Conservation (phyloP, 1,140 invertebrate species). For the Branchinecta lynchi region DNA sequence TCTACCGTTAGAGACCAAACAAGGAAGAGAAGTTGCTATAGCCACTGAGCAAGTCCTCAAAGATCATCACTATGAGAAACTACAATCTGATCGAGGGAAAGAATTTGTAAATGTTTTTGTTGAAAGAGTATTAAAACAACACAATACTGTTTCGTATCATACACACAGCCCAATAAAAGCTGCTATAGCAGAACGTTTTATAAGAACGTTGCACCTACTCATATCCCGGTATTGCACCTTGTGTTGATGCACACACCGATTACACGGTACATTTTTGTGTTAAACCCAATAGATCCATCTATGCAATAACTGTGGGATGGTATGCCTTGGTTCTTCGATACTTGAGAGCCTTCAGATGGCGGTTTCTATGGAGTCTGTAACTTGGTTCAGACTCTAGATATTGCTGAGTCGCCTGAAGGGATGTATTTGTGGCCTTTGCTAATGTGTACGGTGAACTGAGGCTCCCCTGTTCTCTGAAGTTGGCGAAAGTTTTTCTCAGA, state of each 20-base stretch:
- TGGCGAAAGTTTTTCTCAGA: not conserved
- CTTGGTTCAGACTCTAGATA: not conserved
- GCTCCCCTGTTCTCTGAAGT: not conserved
- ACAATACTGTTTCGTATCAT: not conserved
- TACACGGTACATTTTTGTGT: too few relatives aligned
- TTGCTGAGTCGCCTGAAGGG: not conserved
- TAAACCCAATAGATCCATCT: not conserved
- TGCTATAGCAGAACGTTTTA: not conserved
- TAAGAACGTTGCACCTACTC: not conserved
- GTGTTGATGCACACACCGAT: not conserved
- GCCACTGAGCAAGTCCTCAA: not conserved
- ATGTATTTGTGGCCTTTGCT: not conserved
- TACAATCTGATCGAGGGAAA: not conserved
- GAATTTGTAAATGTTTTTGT: not conserved
- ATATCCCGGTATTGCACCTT: not conserved
- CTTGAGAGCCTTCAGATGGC: not conserved
- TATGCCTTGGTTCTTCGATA: not conserved
- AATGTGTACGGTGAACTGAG: not conserved
- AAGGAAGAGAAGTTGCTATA: not conserved
- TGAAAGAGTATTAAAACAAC: not conserved
- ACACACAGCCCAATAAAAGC: not conserved
- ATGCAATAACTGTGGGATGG: not conserved
- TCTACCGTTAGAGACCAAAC: not conserved
- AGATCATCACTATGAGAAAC: not conserved
- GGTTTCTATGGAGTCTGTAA: not conserved